Conservation (phyloP, 2,113 vertebrate species). For the Balaeniceps rex region DNA sequence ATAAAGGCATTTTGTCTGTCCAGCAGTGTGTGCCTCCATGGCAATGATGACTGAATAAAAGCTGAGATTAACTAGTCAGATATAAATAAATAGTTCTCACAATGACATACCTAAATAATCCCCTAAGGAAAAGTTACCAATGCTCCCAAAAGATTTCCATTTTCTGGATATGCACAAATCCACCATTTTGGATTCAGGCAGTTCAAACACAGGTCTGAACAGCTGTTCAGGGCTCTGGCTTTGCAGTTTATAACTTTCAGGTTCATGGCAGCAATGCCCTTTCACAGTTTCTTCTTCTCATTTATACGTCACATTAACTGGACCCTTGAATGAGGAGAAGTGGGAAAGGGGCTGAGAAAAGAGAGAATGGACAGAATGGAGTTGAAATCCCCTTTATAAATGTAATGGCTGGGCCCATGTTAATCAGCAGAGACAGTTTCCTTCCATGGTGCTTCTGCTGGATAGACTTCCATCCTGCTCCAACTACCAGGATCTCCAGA, state of each 20-base stretch:
- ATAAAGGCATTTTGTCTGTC: neutral
- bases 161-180: neutral
- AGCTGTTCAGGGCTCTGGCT: neutral
- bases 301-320: neutral
- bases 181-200: neutral
- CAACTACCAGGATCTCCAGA: neutral
- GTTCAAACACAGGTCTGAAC: neutral
- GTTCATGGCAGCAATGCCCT: neutral
- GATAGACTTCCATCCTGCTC: neutral
- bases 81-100: neutral
- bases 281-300: neutral
- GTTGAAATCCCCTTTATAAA: neutral
- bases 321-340: neutral
- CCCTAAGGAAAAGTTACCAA: neutral
- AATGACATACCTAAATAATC: neutral
- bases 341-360: neutral
- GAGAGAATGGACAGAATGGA: neutral
- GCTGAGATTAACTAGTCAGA: neutral
- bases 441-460: neutral
- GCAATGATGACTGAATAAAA: neutral
- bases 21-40: neutral
- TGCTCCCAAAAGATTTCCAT: neutral
- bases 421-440: neutral
- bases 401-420: too few relatives aligned
- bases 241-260: neutral